Evolutionary conservation across 1,140 invertebrate species (phyloP).

Genomic region (Drosophila cardini): DNA sequence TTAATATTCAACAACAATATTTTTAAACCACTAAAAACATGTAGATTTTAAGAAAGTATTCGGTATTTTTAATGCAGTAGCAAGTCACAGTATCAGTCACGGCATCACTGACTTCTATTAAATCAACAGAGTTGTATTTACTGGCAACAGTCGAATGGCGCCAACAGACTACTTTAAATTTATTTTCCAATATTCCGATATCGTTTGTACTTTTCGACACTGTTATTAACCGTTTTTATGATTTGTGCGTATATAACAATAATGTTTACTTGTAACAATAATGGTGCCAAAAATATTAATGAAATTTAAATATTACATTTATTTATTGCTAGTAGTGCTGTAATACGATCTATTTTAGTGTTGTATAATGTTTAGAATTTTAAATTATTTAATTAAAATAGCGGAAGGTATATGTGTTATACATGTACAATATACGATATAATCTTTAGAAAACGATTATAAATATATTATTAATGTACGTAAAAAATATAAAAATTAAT

Average conservation of each 20-base stretch:
- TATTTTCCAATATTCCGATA: too few species aligned
- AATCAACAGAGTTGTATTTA: conserved; percentile 27
- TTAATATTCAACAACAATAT: too few species aligned
- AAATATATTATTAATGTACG: background rate
- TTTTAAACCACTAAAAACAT: too few species aligned
- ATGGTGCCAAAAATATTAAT: too few species aligned
- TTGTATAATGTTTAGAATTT: background rate
- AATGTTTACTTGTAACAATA: too few species aligned
- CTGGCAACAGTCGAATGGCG: conserved; percentile 7
- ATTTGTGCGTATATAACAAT: background rate
- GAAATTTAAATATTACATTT: too few species aligned
- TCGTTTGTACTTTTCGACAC: background rate
- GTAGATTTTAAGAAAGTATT: too few species aligned
- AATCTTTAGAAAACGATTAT: background rate
- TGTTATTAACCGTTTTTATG: too few species aligned
- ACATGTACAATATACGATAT: background rate
- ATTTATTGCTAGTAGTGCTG: too few species aligned
- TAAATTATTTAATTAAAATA: background rate
- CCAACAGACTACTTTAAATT: conserved; percentile 2
- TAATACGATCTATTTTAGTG: too few species aligned
- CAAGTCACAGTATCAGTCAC: too few species aligned
- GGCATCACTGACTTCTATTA: conserved; percentile 8
- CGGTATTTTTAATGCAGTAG: too few species aligned
- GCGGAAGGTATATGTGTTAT: background rate
- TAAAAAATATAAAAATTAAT: background rate